Evolutionary conservation across 2,797 vertebrate species (phyloP), one percentile per base, ranked within the genome.

Genomic region (Intellagama lesueurii): DNA sequence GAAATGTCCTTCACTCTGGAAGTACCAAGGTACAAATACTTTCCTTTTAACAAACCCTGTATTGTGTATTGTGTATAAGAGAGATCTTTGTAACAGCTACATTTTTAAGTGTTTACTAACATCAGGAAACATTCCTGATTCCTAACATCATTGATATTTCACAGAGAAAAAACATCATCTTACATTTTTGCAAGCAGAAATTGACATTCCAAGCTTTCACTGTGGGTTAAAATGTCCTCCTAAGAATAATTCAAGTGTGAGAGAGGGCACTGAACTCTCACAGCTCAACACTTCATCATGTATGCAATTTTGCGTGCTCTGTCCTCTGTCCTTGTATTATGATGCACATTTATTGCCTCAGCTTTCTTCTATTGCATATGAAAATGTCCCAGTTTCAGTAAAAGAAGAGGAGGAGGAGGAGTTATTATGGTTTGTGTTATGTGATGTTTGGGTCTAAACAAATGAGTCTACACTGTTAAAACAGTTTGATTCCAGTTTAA

Each of bases 91-190:
- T n/a, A 22, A 22, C 30, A 47, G 72, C 14, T 5, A 5, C 28
- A 64, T 85, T 75, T 44, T 32, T 47, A 92, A 76, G 40, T 30
- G 22, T 90, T 91, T 89, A 24, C 26, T 60, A 32, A 7, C 28
- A 83, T 1, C 1, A 75, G 88, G 73, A 89, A 91, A 78, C 0
- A 0, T 0, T 16, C 35, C 14, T 14, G 1, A 5, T 68, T 52
- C 81, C n/a, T 40, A 52, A 84, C 56, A 75, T 76, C 66, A 35
- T 7, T 8, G 19, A 49, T 64, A 8, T 73, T 28, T 17, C 30
- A 60, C 68, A 40, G 14, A 72, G 5, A 52, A 4, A n/a, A 4
- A 7, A 52, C 30, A 17, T 9, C 49, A 69, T 19, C 8, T 64
- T 26, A 35, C 22, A 86, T 81, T 47, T 19, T 79, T 80, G 5